Base-by-base conservation (phyloP, 64 coral and sea anemone species). In the Stichodactyla mertensii region DNA sequence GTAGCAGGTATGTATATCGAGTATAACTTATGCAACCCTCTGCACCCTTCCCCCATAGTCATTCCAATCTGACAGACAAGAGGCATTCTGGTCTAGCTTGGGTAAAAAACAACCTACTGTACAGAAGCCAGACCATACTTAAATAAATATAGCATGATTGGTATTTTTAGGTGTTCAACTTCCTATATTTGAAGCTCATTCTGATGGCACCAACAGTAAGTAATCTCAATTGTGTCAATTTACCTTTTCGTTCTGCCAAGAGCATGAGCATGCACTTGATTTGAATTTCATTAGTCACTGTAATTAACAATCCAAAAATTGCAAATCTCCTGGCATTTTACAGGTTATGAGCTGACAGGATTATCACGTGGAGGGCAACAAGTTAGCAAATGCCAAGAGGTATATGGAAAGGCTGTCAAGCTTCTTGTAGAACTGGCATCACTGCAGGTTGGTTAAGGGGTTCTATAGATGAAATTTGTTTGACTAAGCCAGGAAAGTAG, bases 401-500 rank as follows among this genome's bases (percentile, higher is more conserved):
- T 99, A 80, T 99, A 95, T 95, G 97, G 80, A 16, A 99, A 99
- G 87, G 97, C 97, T 79, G 97, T 99, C 1, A 99, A 94, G 74
- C 83, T 99, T 10, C 83, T 99, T 83, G 97, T 99, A 5, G 97
- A 99, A 58, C 86, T 99, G 59, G 97, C 97, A 67, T 99, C 97
- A 51, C 71, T 99, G 9, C 97, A 99, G 93, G 97, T 98, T 28
- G 61, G 61, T 7, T 58, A 28, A 6, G 71, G 71, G 8, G 5
- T 77, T 23, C 6, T 77, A 19, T 13, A 51, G 71, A 58, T 58
- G 56, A 58, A 58, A 58, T 45, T 45, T 45, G 36, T 45, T 45
- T 45, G 36, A 45, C 36, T 45, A 45, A 45, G 36, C 36, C 36
- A 45, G 36, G 36, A 45, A 45, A 45, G 3, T 45, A 45, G 36